A percentile compares a stretch with the other conserved stretches of the same genome.
Evolutionary conservation across 2,888 invertebrate genomes (phyloP).

Genomic region (Tryphoninae sp.): DNA sequence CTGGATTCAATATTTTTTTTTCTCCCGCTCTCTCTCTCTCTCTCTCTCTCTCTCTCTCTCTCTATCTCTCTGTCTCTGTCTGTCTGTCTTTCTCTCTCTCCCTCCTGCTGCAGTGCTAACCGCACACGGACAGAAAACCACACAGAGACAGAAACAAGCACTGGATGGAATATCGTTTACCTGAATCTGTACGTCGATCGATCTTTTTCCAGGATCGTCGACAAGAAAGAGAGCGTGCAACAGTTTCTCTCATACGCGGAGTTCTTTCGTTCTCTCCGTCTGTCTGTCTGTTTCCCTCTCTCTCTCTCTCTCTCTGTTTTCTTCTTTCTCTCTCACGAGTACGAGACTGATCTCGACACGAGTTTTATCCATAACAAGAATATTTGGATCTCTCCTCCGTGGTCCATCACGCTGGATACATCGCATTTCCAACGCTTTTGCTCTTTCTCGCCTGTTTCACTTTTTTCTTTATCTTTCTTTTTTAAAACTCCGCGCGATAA

Average conservation of each 20-base stretch:
- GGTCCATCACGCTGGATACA: constrained; percentile 23
- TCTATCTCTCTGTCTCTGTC: background rate
- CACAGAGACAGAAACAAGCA: constrained; percentile 15
- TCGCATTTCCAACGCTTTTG: background rate
- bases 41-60: too few relatives aligned
- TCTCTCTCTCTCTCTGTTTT: too few relatives aligned
- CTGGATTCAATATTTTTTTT: constrained; percentile 25
- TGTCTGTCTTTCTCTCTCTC: background rate
- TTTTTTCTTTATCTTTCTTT: background rate
- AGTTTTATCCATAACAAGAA: constrained; percentile 55
- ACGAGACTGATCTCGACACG: constrained; percentile 39
- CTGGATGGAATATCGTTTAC: constrained; percentile 54
- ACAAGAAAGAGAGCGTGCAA: constrained; percentile 49
- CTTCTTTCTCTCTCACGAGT: background rate
- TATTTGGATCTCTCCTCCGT: constrained; percentile 50
- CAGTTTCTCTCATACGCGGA: constrained; percentile 39
- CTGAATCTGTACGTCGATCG: constrained; percentile 56
- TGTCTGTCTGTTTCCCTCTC: too few relatives aligned
- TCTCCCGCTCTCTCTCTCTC: background rate
- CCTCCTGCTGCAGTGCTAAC: background rate
- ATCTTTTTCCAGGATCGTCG: constrained; percentile 59
- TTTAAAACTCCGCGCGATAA: background rate
- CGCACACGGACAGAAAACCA: background rate
- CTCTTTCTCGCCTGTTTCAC: background rate
- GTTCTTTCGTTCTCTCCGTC: background rate